Percentiles rank a stretch among this genome's conserved stretches.
Evolutionary conservation across 2,888 invertebrate genomes (phyloP).

Genomic region (Cacoxenus indagator): DNA sequence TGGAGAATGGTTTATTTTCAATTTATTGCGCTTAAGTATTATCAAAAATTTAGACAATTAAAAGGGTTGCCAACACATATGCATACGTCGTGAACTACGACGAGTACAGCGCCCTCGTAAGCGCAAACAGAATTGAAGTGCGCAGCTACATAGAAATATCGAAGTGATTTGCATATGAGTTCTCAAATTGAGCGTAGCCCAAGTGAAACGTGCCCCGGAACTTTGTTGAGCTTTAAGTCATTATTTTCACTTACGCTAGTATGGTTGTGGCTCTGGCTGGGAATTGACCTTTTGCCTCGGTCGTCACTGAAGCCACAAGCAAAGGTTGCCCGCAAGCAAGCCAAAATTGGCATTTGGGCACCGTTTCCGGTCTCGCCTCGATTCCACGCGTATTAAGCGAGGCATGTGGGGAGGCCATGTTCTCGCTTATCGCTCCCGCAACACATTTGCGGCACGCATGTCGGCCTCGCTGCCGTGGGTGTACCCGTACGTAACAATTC

Average conservation of each 20-base stretch:
- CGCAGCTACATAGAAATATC: constrained; percentile 26
- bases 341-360: background rate
- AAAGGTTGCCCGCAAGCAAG: constrained; percentile 7
- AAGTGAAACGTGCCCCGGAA: background rate
- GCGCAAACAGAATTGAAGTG: background rate
- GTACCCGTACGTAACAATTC: background rate
- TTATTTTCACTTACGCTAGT: constrained; percentile 11
- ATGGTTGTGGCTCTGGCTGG: background rate
- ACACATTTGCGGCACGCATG: constrained; percentile 13
- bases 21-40: constrained; percentile 42
- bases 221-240: background rate
- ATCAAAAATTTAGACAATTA: constrained; percentile 20
- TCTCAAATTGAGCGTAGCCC: constrained; percentile 36
- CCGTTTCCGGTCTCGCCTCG: background rate
- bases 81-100: background rate
- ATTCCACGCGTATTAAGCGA: constrained; percentile 7
- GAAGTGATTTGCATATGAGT: constrained; percentile 61
- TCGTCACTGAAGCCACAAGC: background rate
- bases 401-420: no score
- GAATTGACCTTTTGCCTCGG: constrained; percentile 1
- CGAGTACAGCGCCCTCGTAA: background rate
- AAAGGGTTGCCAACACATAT: constrained; percentile 7
- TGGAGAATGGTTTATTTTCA: constrained; percentile 59
- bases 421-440: constrained; percentile 9
- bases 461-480: background rate